Evolutionary conservation across 2,113 vertebrate species (phyloP).

Genomic region (Pelodiscus sinensis): DNA sequence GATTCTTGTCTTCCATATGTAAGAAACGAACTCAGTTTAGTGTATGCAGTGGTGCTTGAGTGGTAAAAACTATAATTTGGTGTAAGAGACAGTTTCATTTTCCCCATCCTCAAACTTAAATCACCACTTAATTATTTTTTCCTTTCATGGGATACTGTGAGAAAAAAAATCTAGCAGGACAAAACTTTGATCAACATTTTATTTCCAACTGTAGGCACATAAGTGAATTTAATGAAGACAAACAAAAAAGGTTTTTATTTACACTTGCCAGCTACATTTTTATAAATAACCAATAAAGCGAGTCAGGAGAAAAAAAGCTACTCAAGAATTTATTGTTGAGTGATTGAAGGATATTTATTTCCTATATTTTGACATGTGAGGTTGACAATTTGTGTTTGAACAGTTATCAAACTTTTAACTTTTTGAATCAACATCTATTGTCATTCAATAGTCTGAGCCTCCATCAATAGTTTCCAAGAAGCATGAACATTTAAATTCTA

Average conservation of each 20-base stretch:
- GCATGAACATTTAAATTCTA: neutral
- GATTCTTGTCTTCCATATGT: neutral
- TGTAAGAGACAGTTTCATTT: neutral
- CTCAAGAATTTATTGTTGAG: neutral
- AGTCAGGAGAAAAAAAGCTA: neutral
- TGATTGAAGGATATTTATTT: neutral
- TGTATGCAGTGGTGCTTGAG: rapidly evolving
- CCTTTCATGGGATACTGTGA: neutral
- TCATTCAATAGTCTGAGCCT: neutral
- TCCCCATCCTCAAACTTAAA: neutral
- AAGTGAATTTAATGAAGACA: neutral
- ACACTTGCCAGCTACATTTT: neutral
- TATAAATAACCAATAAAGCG: neutral
- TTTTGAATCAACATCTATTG: neutral
- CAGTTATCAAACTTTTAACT: neutral
- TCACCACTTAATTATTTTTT: neutral
- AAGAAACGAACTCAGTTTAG: rapidly evolving
- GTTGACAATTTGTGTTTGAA: neutral
- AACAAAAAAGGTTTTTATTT: rapidly evolving
- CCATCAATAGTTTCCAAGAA: neutral
- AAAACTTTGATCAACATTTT: neutral
- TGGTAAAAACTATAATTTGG: neutral
- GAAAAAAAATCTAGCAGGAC: neutral
- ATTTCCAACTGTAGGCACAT: neutral
- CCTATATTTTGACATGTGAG: neutral